Evolutionary conservation across 2,888 invertebrate genomes (phyloP).

Genomic region (Harmothoe impar): DNA sequence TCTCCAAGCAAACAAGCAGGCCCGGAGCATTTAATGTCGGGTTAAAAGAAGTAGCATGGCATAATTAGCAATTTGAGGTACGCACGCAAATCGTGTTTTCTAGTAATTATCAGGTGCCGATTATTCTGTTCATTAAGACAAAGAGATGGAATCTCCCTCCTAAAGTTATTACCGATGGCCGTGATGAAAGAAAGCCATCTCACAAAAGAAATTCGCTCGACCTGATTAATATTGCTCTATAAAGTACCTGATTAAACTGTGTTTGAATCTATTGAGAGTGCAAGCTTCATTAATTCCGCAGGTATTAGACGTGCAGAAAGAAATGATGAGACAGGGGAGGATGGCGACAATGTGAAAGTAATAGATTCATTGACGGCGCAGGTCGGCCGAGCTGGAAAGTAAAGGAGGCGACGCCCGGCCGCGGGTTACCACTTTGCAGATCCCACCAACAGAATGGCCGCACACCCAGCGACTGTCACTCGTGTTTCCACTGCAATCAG

Average conservation of each 20-base stretch:
- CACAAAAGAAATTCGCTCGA: conserved; percentile 45
- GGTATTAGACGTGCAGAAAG: conserved; percentile 23
- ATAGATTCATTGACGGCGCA: conserved; percentile 29
- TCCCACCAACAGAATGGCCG: neutral
- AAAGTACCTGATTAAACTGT: conserved; percentile 51
- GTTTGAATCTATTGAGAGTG: conserved; percentile 47
- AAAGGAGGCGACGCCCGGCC: neutral
- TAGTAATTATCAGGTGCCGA: conserved; percentile 42
- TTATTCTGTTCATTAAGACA: conserved; percentile 27
- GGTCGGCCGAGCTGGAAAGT: neutral
- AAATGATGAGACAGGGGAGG: conserved; percentile 41
- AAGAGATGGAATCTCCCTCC: neutral
- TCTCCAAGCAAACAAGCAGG: neutral
- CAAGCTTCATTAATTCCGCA: conserved; percentile 55
- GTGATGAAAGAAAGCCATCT: conserved; percentile 32
- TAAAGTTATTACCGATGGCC: conserved; percentile 37
- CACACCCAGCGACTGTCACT: neutral
- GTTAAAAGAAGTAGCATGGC: neutral
- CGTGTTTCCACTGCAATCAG: conserved; percentile 1
- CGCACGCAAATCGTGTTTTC: conserved; percentile 21
- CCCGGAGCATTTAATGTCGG: neutral
- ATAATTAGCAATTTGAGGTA: conserved; percentile 50
- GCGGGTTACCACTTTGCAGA: no score
- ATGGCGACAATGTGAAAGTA: conserved; percentile 51
- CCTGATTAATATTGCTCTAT: conserved; percentile 60